Evolutionary conservation across 2,888 invertebrate genomes (phyloP), one percentile per base, ranked within the genome.

Genomic region (Pseudococcus viburni): DNA sequence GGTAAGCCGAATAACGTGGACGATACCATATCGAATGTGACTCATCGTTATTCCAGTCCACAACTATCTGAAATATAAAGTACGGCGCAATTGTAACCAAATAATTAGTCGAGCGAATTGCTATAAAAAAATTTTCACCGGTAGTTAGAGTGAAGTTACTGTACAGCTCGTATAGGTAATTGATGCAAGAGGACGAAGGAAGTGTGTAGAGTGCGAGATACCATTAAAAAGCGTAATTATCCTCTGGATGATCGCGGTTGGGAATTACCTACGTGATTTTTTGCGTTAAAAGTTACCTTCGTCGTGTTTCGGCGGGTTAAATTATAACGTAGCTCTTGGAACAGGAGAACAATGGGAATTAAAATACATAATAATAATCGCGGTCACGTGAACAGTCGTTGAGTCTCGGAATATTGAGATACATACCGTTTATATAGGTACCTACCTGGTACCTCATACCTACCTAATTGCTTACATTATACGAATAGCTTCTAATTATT

Each of bases 11-110:
- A 22, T 64, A 64, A 22, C 64, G 19, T 51, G 59, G 59, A 73
- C 68, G 33, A 17, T 73, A 33, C 68, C 15, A 33, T 73, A 73
- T 73, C 33, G 22, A 73, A 33, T 73, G 33, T 73, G 68, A 73
- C 68, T 73, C 68, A 73, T 26, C 68, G 68, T 12, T 73, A 73
- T 73, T 73, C 68, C 68, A 33, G 33, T 73, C 64, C 64, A 22
- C 19, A 59, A 59, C 5, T 19, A 15, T 33, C 26, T 33, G 33
- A 73, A 73, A 73, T 33, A 73, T 22, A 33, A 64, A 19, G 64
- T 64, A 64, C 64, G 19, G 19, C 64, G 19, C 22, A 64, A 55
- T 55, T 55, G 55, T 55, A 55, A 12, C 55, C 55, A 55, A 55
- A 17, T 59, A 59, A 59, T 33, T 73, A 73, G 11, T 73, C 68